These are phyloP conservation scores for Leucosticte australis DNA, from an alignment of 2,113 vertebrate genomes.

Conservation along the genomic window DNA sequence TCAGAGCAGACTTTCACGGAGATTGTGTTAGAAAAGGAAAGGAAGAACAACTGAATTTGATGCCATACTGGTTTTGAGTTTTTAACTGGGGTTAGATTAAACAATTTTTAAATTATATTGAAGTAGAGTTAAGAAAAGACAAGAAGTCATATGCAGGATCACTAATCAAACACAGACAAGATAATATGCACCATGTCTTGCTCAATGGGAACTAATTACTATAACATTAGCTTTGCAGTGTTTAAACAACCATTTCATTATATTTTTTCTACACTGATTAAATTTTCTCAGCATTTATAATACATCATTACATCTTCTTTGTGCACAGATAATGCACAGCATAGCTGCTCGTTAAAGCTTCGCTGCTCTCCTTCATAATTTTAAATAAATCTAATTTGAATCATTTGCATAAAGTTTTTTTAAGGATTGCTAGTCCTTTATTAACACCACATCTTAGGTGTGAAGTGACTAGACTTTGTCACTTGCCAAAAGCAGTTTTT, in stretches of 20 bases:
- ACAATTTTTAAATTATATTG: neutral
- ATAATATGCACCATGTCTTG: conserved; percentile 59
- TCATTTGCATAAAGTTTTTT: conserved; percentile 55
- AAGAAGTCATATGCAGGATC: conserved; percentile 66
- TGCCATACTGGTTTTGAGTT: neutral
- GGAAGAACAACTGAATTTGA: neutral
- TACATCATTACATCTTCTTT: conserved; percentile 80
- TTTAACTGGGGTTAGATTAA: neutral
- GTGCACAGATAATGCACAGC: conserved; percentile 70
- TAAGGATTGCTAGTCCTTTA: conserved; percentile 44
- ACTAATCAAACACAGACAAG: conserved; percentile 72
- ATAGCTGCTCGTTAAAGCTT: conserved; percentile 69
- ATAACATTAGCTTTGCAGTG: conserved; percentile 75
- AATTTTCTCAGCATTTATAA: conserved; percentile 77
- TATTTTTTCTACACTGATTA: conserved; percentile 77
- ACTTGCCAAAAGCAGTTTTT: conserved; percentile 2
- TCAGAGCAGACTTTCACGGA: neutral
- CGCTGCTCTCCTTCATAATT: conserved; percentile 62
- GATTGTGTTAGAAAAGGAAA: neutral
- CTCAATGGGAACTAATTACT: conserved; percentile 77
- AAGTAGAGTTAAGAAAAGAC: conserved; percentile 58
- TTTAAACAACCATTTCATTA: conserved; percentile 83
- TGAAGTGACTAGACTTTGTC: conserved; percentile 7
- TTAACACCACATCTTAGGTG: conserved; percentile 30
- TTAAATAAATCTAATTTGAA: conserved; percentile 75